These are phyloP conservation scores for Amphiprion percula DNA, from an alignment of 2,113 vertebrate genomes.

Conservation along the genomic window DNA sequence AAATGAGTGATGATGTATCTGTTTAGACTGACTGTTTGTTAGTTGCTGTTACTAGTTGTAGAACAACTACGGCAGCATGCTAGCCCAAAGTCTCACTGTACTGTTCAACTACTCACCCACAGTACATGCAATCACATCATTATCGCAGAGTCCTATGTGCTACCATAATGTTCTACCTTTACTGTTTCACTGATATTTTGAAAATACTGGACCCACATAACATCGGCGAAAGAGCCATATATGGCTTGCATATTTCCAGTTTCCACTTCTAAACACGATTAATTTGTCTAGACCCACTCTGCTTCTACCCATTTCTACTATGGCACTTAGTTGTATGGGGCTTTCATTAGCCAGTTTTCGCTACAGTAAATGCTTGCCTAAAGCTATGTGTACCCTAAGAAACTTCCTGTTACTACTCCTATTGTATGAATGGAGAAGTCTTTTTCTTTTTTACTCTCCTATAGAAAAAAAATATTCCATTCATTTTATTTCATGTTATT, in stretches of 20 bases:
- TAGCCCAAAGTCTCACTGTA: background rate
- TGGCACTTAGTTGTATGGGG: background rate
- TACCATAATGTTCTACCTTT: background rate
- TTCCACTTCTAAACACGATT: background rate
- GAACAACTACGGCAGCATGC: background rate
- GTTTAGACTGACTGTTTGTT: background rate
- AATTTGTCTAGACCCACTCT: background rate
- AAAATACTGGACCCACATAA: background rate
- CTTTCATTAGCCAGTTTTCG: background rate
- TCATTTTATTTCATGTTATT: background rate
- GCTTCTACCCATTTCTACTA: background rate
- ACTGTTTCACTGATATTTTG: background rate
- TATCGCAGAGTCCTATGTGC: background rate
- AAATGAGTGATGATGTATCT: too few relatives aligned
- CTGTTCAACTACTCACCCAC: background rate
- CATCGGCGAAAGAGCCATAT: too few relatives aligned
- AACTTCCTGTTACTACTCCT: background rate
- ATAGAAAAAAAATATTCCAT: background rate
- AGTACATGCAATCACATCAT: background rate
- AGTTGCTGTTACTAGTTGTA: background rate
- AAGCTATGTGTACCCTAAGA: background rate
- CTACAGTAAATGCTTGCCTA: background rate
- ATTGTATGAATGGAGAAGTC: conserved; percentile 1
- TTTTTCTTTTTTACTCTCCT: background rate
- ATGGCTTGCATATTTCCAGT: background rate